A percentile compares a stretch with the other conserved stretches of the same genome.
Evolutionary conservation across 2,113 vertebrate genomes (phyloP).

Genomic region (Melanerpes formicivorus): DNA sequence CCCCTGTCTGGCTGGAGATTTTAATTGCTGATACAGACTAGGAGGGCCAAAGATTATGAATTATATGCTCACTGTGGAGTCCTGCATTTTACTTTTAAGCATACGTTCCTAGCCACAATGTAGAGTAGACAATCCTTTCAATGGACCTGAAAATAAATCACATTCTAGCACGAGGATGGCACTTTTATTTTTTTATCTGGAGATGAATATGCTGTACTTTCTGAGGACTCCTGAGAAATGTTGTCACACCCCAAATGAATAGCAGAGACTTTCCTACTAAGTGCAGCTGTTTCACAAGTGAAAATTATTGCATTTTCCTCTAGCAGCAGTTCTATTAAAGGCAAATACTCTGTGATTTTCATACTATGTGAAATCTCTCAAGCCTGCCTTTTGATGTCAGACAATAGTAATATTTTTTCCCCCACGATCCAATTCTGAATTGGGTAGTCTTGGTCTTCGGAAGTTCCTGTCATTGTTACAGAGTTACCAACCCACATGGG

Average conservation of each 20-base stretch:
- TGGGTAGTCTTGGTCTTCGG: neutral
- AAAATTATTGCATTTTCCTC: neutral
- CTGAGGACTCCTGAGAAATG: neutral
- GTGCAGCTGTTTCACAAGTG: neutral
- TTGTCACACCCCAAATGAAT: neutral
- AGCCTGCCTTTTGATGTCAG: neutral
- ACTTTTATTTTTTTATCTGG: neutral
- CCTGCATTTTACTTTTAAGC: neutral
- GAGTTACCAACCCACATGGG: fast-evolving
- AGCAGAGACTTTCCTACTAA: neutral
- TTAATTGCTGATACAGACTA: neutral
- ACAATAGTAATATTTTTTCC: neutral
- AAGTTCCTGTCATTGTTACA: neutral
- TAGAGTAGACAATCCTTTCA: neutral
- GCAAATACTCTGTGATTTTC: neutral
- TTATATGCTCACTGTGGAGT: neutral
- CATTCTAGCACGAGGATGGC: neutral
- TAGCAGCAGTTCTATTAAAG: neutral
- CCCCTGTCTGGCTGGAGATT: neutral
- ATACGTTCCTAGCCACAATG: fast-evolving
- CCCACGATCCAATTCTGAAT: neutral
- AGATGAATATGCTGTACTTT: neutral
- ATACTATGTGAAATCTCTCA: neutral
- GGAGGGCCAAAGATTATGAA: neutral
- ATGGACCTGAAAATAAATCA: neutral